Evolutionary conservation across 2,113 vertebrate genomes (phyloP), one percentile per base, ranked within the genome.

Genomic region (Plectropomus leopardus): DNA sequence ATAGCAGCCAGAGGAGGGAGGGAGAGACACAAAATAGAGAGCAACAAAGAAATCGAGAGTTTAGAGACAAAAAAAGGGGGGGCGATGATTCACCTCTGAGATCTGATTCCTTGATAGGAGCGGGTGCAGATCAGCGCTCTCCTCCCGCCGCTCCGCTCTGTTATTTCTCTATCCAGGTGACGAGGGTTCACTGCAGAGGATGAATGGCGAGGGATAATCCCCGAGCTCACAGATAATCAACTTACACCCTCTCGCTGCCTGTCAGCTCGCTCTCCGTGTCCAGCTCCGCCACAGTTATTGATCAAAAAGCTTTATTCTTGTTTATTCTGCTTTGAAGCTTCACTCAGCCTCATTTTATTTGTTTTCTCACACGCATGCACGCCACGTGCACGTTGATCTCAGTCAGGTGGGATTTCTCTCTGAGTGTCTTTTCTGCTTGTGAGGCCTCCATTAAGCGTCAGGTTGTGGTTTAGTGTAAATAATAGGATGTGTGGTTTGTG

Each of bases 151-250:
- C 68, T 72, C 19, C 17, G 44, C 51, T 72, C 45, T 47, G 51
- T 65, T 57, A 64, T 73, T 81, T 66, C 76, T 84, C 68, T 42
- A 13, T 76, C 65, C 79, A 78, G 48, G 77, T 80, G 72, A 76
- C 6, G 42, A 73, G 53, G 72, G 32, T 83, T 74, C 61, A 53
- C 68, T 24, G 17, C 51, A 61, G 53, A 53, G 85, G 78, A 71
- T 83, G 42, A 84, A 90, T 80, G 75, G 36, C 23, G 57, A 50
- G 40, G 73, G 71, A 85, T 85, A 82, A 88, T 88, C 85, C 83
- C 57, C 0, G 9, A 79, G 83, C 86, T 89, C 78, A 85, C 71
- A 66, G 68, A 75, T 90, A 84, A 88, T 88, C 76, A 91, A 88
- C 67, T 87, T 78, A 86, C 80, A 80, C 65, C 55, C 26, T 71